These are phyloP conservation scores for Spea multiplicata DNA, from an alignment of 2,113 vertebrate species.

Conservation along the genomic window DNA sequence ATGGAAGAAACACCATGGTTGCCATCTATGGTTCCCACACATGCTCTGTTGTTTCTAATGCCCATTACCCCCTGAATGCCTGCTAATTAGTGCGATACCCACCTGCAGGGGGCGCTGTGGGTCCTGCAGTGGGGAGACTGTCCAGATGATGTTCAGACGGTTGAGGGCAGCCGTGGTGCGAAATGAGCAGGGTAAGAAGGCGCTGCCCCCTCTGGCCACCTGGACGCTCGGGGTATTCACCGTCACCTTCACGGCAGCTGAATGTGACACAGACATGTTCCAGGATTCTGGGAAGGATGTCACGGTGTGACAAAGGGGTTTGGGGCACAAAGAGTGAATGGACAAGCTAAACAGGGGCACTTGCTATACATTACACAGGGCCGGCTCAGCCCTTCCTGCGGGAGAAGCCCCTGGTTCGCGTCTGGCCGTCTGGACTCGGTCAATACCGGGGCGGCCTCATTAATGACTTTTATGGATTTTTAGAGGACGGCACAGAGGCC, in stretches of 20 bases:
- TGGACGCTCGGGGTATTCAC: slow-evolving; percentile 64
- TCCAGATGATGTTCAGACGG: slow-evolving; percentile 78
- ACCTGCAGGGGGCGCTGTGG: slow-evolving; percentile 70
- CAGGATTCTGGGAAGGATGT: neutral
- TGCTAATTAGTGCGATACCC: neutral
- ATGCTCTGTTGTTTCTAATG: too few species aligned
- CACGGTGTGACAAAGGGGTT: neutral
- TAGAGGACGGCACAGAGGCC: too few species aligned
- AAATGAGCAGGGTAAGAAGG: slow-evolving; percentile 71
- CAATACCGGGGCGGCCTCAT: too few species aligned
- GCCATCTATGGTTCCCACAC: too few species aligned
- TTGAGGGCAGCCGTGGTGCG: slow-evolving; percentile 64
- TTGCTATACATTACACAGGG: too few species aligned
- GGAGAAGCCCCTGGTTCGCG: too few species aligned
- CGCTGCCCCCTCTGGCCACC: slow-evolving; percentile 64
- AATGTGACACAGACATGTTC: neutral
- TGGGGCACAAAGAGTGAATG: neutral
- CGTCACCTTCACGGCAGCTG: slow-evolving; percentile 62
- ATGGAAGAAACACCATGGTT: too few species aligned
- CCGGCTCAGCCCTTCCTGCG: too few species aligned
- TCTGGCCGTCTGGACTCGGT: too few species aligned
- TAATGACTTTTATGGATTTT: too few species aligned
- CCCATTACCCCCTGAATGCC: neutral
- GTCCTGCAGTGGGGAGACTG: slow-evolving; percentile 62
- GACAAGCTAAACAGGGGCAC: too few species aligned